Conservation (phyloP, 1,140 invertebrate genomes). For the Calosoma granatense region DNA sequence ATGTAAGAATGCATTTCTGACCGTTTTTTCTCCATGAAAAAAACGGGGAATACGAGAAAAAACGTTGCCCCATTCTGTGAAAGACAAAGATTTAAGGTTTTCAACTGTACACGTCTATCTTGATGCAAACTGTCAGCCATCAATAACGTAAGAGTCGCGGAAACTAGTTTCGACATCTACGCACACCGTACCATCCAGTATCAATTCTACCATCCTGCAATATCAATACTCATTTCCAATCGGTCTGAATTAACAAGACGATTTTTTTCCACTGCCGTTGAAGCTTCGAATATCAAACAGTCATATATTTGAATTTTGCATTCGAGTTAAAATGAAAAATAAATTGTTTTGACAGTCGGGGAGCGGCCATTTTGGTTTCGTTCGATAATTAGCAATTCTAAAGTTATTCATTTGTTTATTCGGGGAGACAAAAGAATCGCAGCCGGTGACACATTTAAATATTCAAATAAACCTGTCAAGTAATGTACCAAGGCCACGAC, state of each 20-base stretch:
- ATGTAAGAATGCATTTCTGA: neutral
- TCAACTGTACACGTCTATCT: constrained; percentile 24
- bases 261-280: neutral
- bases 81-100: constrained; percentile 21
- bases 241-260: neutral
- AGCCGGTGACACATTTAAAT: neutral
- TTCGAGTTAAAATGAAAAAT: constrained; percentile 1
- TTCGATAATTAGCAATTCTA: constrained; percentile 9
- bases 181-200: neutral
- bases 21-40: neutral
- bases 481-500: neutral
- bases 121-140: constrained; percentile 25
- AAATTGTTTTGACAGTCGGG: neutral
- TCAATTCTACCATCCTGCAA: neutral
- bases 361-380: neutral
- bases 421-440: neutral
- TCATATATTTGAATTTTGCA: constrained; percentile 7
- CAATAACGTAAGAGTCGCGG: constrained; percentile 19
- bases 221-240: neutral
- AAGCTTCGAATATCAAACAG: neutral
- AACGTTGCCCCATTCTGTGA: constrained; percentile 2
- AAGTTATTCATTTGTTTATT: constrained; percentile 8
- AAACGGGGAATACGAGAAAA: neutral
- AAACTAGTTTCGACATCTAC: neutral
- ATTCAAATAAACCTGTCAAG: neutral